Evolutionary conservation across 1,140 invertebrate species (phyloP), one percentile per base, ranked within the genome.

Genomic region (Drosophila kanapiae): DNA sequence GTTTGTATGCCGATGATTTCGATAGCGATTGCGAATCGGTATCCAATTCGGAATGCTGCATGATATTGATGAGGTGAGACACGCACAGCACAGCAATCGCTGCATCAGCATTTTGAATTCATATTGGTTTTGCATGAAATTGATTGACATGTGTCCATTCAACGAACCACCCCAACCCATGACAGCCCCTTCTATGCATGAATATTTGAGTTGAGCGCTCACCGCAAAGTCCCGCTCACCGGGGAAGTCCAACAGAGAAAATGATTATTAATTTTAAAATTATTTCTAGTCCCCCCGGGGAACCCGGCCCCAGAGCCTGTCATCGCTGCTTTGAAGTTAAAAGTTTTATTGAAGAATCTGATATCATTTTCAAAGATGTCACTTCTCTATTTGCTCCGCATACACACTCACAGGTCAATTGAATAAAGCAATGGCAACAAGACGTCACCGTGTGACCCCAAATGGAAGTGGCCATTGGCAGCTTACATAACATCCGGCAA

Each of bases 1-100:
- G 83, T 88, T 84, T 81, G 69, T 76, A 72, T 81, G 80, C 68
- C 80, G 57, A 72, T 78, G 75, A 69, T 67, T 43, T 42, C 45
- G 59, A 57, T 67, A 48, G 49, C 61, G 58, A 64, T 77, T 64
- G 60, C 48, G 35, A 40, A 43, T 53, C 37, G 38, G 38, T 38
- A 38, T 53, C 45, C 33, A 61, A 72, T 61, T 74, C 48, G 31
- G 33, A 45, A 62, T 37, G 42, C 23, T 31, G 70, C 27, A 29
- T 38, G 59, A 43, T 75, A 64, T 42, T 77, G 71, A 75, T 75
- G 70, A 62, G 49, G 65, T 77, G 74, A 69, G 42, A 69, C 62
- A 68, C 59, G 68, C 70, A 58, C 42, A 47, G 43, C 45, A 51
- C 49, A 74, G 42, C 43, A 56, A 68, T 69, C 54, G 62, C 56